Base-by-base conservation (phyloP, 2,113 vertebrate genomes). In the Hemichromis elongatus region DNA sequence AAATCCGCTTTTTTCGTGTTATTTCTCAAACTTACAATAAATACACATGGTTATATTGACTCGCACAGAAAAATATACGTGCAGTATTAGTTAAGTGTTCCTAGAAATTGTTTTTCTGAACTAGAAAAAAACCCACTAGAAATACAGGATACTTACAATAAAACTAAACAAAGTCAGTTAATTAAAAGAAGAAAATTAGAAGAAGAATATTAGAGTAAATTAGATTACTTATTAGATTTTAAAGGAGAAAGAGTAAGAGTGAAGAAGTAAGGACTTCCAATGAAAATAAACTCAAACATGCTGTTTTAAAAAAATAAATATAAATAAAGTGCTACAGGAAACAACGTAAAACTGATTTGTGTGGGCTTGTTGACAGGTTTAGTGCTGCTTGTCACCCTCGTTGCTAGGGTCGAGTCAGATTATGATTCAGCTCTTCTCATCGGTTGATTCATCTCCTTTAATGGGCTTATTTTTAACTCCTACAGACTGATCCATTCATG, bases 401-500 rank as follows among this genome's bases (percentile, higher is more conserved):
- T 90, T 89, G 3, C 81, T 10, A 66, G 55, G 78, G 55, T 86
- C 11, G 80, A 91, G 54, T 94, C 85, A 92, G 10, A 5, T 16
- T 50, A 55, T 92, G 91, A 94, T 77, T 94, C 93, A 92, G 11
- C 50, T 70, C 54, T 84, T 89, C 84, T 89, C 85, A 81, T 80
- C 77, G 9, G 86, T 16, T 89, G 89, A 91, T 81, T 93, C 90
- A 93, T 52, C 80, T 77, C 55, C 26, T 66, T 88, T 55, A 82
- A 56, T 47, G 40, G 81, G 82, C 61, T 70, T 87, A 80, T 87
- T 89, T 80, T 28, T 54, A 88, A 59, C n/a, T 28, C 56, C 37
- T 37, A 6, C 10, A 9, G 24, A 50, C 24, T 3, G 4, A 50
- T 50, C 4, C 33, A 6, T 42, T 86, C 16, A 37, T 53, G 7